Conservation (phyloP, 1,140 invertebrate genomes). For the Neotoxoptera formosana region DNA sequence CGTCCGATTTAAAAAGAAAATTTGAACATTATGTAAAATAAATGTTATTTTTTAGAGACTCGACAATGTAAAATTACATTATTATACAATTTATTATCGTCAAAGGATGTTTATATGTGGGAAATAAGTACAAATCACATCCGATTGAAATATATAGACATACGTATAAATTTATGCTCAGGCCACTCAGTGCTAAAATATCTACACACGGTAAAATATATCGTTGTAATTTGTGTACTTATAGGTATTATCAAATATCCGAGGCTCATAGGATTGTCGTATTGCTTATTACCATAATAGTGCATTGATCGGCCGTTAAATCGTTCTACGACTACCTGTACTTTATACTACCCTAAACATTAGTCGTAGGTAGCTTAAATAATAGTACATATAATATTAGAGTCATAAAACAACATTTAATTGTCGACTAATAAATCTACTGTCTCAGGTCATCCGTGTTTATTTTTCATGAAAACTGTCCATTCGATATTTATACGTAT, state of each 20-base stretch:
- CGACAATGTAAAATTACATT: background rate
- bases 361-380: background rate
- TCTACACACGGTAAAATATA: background rate
- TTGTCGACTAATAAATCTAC: background rate
- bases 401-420: background rate
- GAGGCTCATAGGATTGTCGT: background rate
- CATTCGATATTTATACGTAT: background rate
- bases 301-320: background rate
- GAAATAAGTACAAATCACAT: background rate
- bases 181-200: background rate
- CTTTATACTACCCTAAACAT: background rate
- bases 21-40: conserved; percentile 33
- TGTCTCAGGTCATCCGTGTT: background rate
- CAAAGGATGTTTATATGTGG: background rate
- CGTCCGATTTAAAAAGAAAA: conserved; percentile 5
- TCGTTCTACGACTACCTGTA: background rate
- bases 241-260: background rate
- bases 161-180: background rate
- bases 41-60: conserved; percentile 27
- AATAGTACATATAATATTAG: background rate
- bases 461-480: background rate
- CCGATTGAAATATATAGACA: background rate
- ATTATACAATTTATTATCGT: background rate
- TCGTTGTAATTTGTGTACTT: background rate
- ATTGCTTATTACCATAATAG: background rate